phyloP scores from a whole-genome alignment of 2,797 vertebrate species.

The Sebastes miniatus region DNA sequence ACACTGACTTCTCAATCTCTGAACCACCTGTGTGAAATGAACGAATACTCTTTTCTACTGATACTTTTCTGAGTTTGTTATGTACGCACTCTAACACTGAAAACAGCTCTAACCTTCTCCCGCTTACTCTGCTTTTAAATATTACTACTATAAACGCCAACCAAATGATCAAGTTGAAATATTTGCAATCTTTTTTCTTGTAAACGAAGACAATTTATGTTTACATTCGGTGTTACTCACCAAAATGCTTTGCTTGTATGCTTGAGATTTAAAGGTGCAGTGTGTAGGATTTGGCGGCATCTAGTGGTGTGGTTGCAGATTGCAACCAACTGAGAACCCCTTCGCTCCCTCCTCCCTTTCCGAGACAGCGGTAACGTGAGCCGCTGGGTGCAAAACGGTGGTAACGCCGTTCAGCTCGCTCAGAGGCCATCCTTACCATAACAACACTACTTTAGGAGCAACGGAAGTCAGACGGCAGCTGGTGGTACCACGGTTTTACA shows the following conservation, averaged over 20 bases:
- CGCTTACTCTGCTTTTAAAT: neutral
- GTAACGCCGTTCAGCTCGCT: no score
- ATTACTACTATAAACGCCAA: neutral
- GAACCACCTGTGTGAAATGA: neutral
- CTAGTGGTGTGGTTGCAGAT: rapidly evolving
- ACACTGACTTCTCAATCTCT: neutral
- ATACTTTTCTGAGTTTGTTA: neutral
- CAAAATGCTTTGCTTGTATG: neutral
- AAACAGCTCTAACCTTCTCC: neutral
- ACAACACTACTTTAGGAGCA: no score
- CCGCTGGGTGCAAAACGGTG: rapidly evolving
- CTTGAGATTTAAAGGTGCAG: neutral
- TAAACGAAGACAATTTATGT: neutral
- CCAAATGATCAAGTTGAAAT: neutral
- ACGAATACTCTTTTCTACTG: neutral
- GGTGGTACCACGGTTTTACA: no score
- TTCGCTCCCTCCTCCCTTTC: rapidly evolving
- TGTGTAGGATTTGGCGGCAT: no score
- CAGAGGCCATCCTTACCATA: no score
- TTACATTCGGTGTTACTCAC: neutral
- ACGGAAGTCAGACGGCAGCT: no score
- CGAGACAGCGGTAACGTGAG: no score
- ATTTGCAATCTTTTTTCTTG: neutral
- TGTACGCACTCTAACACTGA: neutral
- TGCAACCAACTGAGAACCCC: no score